A percentile compares a stretch with the other conserved stretches of the same genome.
phyloP scores from a whole-genome alignment of 2,113 vertebrate genomes.

The Stigmatopora argus region DNA sequence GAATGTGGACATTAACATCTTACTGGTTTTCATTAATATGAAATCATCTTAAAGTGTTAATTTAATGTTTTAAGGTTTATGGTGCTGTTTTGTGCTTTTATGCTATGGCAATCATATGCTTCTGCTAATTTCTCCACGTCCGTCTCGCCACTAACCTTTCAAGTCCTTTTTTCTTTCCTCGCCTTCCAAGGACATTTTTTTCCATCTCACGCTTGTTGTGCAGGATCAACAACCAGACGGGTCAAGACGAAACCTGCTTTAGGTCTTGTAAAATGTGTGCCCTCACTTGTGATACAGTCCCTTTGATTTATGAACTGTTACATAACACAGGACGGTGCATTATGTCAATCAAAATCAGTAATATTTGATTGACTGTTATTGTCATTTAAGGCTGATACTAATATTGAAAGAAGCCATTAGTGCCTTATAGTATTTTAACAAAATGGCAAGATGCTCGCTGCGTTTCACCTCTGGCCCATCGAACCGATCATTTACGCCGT shows the following conservation, averaged over 20 bases:
- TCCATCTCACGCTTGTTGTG: background rate
- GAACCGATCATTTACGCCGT: conserved; percentile 45
- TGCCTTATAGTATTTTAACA: conserved; percentile 54
- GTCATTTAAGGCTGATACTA: conserved; percentile 6
- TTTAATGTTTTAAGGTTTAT: conserved; percentile 2
- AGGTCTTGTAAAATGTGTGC: background rate
- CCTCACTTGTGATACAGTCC: background rate
- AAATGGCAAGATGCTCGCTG: conserved; percentile 30
- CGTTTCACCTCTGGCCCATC: conserved; percentile 55
- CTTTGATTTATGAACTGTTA: background rate
- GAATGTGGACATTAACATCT: background rate
- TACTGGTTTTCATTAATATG: background rate
- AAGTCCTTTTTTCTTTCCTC: background rate
- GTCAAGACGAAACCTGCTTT: background rate
- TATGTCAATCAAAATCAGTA: background rate
- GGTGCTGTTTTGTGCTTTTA: conserved; percentile 12
- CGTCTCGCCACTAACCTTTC: background rate
- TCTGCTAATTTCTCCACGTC: background rate
- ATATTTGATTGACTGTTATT: conserved; percentile 9
- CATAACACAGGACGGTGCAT: too few species aligned
- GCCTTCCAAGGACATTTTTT: background rate
- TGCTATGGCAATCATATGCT: background rate
- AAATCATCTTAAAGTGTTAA: background rate
- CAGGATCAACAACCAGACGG: background rate
- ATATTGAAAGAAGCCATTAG: conserved; percentile 31